Evolutionary conservation across 92 coral and sea anemone genomes (phyloP), one percentile per base, ranked within the genome.

Genomic region (Epizoanthus ramosus): DNA sequence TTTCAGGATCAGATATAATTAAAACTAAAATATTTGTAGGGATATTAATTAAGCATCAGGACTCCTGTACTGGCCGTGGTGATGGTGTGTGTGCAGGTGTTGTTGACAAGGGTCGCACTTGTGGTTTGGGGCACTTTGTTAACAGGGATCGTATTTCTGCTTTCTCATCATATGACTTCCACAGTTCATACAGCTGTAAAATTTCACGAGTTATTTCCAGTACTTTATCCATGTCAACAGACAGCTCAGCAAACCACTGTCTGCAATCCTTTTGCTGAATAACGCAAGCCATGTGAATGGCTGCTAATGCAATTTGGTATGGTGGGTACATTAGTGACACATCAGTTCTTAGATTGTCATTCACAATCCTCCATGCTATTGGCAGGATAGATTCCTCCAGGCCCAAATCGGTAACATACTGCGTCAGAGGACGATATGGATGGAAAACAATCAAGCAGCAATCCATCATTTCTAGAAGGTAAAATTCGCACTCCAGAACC

Each of bases 401-500:
- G 16, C 91, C 98, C 81, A 93, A 93, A 63, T 97, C 99, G 12
- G 91, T 84, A 47, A 97, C 99, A 73, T 97, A 94, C 89, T 97
- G 98, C 0, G 97, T 92, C 25, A 97, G 91, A 57, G 99, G 94
- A 41, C 99, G 93, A 79, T 97, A 97, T 9, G 99, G 98, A 71
- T 97, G 99, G 57, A 92, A 97, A 8, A 97, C 92, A 39, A 97
- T 90, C 81, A 97, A 80, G 67, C 99, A 97, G 82, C 99, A 97
- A 73, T 97, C 98, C 99, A 97, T 94, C 94, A 93, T 92, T 84
- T 97, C 99, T 4, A 97, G 86, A 19, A 97, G 92, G 79, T 88
- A 97, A 87, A 97, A 97, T 33, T 97, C 99, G 85, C 99, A 97
- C 71, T 97, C 99, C 71, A 92, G 88, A 35, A 97, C 99, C 99